Percentiles rank a stretch among this genome's conserved stretches.
Conservation (phyloP, 2,113 vertebrate genomes). For the Platichthys flesus region DNA sequence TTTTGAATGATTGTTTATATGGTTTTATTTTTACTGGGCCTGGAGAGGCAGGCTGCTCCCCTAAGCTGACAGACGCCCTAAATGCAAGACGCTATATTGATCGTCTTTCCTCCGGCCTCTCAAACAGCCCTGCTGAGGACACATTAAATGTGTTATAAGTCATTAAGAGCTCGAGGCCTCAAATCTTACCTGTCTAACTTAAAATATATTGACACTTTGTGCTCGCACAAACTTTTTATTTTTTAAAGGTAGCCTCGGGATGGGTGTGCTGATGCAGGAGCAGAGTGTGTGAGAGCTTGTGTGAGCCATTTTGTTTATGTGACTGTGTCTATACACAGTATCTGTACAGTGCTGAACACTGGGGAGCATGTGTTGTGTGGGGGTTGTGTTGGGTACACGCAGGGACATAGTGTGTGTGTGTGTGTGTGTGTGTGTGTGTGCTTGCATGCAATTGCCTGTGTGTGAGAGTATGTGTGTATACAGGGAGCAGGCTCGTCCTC, state of each 20-base stretch:
- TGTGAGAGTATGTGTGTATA: slow-evolving; percentile 47
- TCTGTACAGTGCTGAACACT: slow-evolving; percentile 53
- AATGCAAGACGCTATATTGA: slow-evolving; percentile 75
- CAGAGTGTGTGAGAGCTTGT: slow-evolving; percentile 7
- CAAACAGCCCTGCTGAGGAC: slow-evolving; percentile 70
- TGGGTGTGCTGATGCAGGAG: slow-evolving; percentile 51
- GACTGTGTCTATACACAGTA: slow-evolving; percentile 18
- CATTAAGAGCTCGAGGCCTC: slow-evolving; percentile 70
- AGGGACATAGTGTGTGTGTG: slow-evolving; percentile 55
- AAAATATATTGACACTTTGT: slow-evolving; percentile 71
- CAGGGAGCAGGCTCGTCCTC: slow-evolving; percentile 70
- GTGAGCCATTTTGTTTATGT: slow-evolving; percentile 32
- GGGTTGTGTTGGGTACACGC: slow-evolving; percentile 52
- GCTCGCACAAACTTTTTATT: slow-evolving; percentile 61
- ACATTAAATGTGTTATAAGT: slow-evolving; percentile 78
- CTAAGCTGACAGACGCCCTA: slow-evolving; percentile 69
- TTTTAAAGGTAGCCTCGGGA: slow-evolving; percentile 49
- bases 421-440: slow-evolving; percentile 40
- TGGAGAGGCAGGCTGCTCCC: slow-evolving; percentile 54
- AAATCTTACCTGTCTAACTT: slow-evolving; percentile 72
- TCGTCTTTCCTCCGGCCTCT: slow-evolving; percentile 69
- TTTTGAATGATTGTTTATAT: slow-evolving; percentile 54
- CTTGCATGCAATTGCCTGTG: slow-evolving; percentile 7
- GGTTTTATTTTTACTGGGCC: slow-evolving; percentile 60
- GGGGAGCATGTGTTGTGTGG: slow-evolving; percentile 62